Conservation (phyloP, 2,888 invertebrate species). For the Nomada fucata region DNA sequence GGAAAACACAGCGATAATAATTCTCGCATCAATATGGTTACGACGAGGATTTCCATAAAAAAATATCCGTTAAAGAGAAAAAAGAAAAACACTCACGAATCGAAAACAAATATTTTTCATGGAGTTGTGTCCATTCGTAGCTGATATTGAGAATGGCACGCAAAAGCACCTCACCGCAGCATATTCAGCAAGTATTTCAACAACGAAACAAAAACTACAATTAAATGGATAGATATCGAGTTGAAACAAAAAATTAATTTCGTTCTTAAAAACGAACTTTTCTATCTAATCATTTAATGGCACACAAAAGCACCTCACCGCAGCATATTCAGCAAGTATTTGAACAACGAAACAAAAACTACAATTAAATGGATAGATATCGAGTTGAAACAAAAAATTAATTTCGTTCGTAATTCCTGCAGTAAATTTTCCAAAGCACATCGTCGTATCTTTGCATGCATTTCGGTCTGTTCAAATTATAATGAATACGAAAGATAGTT, state of each 20-base stretch:
- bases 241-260: background rate
- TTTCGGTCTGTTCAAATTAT: too few relatives aligned
- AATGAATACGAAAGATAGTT: too few relatives aligned
- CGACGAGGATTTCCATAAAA: background rate
- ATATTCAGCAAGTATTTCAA: background rate
- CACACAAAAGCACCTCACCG: too few relatives aligned
- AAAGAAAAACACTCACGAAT: background rate
- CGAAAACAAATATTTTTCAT: background rate
- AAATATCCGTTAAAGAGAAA: background rate
- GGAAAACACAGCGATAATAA: slow-evolving; percentile 11
- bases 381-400: background rate
- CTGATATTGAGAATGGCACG: too few relatives aligned
- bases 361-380: too few relatives aligned
- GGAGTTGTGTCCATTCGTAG: background rate
- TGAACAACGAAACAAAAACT: background rate
- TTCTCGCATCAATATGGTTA: background rate
- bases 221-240: too few relatives aligned
- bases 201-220: background rate
- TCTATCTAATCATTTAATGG: too few relatives aligned
- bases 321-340: background rate
- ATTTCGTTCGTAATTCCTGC: background rate
- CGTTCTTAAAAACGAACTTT: too few relatives aligned
- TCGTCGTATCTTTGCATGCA: background rate
- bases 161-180: too few relatives aligned
- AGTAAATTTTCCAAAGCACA: background rate